A percentile compares a stretch with the other conserved stretches of the same genome.
phyloP scores from a whole-genome alignment of 2,113 vertebrate genomes.

The Urocolius indicus region DNA sequence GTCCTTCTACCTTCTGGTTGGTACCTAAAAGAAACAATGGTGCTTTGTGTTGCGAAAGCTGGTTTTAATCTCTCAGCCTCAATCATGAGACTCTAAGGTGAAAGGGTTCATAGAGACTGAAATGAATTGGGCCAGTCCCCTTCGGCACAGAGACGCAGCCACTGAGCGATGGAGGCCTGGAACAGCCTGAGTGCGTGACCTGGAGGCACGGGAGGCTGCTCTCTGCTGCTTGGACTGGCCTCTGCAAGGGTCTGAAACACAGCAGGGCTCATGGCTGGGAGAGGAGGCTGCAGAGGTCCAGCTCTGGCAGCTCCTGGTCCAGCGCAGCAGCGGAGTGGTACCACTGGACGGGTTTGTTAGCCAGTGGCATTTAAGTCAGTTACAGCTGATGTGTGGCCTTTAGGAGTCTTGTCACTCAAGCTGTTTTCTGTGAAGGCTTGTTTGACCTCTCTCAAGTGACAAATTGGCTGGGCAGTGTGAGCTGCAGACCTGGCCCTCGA shows the following conservation, averaged over 20 bases:
- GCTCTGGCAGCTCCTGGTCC: neutral
- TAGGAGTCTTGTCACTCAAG: neutral
- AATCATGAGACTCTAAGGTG: neutral
- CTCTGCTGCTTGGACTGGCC: neutral
- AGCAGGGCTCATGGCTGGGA: fast-evolving
- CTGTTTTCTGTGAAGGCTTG: neutral
- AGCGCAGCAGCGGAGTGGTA: neutral
- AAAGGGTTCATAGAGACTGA: neutral
- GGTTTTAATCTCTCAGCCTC: slow-evolving; percentile 4
- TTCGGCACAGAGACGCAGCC: fast-evolving
- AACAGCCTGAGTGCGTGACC: neutral
- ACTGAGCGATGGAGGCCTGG: neutral
- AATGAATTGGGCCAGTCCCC: fast-evolving
- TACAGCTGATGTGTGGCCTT: neutral
- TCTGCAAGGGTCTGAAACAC: neutral
- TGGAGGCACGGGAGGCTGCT: fast-evolving
- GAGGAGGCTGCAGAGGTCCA: neutral
- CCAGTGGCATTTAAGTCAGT: neutral
- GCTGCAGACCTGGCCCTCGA: neutral
- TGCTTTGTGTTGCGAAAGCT: neutral
- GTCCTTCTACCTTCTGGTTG: neutral
- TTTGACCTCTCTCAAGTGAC: neutral
- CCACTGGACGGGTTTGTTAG: fast-evolving
- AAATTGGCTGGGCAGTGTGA: neutral
- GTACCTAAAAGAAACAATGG: neutral